phyloP scores from a whole-genome alignment of 2,888 invertebrate genomes.

The Fragum whitleyi region DNA sequence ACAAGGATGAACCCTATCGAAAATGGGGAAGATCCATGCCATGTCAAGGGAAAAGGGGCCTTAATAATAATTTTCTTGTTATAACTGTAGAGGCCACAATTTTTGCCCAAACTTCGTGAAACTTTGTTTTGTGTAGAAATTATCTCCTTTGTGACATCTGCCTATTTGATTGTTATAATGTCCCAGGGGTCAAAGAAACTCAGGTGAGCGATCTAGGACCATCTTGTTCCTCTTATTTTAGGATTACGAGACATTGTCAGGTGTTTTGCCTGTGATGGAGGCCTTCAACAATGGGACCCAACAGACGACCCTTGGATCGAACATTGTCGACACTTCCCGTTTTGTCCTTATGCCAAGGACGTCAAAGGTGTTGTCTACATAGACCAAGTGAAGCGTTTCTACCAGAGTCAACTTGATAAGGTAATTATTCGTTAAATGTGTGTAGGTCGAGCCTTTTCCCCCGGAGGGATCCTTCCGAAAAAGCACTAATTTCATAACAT shows the following conservation, averaged over 20 bases:
- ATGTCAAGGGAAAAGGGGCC: too few species aligned
- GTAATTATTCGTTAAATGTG: background rate
- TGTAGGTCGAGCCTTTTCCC: background rate
- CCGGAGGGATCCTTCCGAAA: background rate
- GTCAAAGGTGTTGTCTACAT: conserved; percentile 12
- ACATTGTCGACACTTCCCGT: conserved; percentile 11
- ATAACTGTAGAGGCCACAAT: too few species aligned
- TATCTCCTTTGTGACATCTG: too few species aligned
- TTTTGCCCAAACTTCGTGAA: too few species aligned
- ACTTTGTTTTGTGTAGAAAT: too few species aligned
- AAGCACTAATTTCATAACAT: background rate
- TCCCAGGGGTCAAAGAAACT: too few species aligned
- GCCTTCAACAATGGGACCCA: background rate
- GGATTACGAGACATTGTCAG: background rate
- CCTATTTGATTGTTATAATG: too few species aligned
- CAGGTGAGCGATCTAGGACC: too few species aligned
- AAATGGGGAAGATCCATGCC: too few species aligned
- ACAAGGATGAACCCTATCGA: too few species aligned
- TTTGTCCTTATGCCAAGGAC: background rate
- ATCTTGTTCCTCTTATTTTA: background rate
- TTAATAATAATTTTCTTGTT: too few species aligned
- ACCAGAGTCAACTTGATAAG: background rate
- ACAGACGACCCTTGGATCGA: conserved; percentile 9
- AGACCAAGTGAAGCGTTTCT: conserved; percentile 7
- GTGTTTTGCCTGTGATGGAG: conserved; percentile 10